Conservation (phyloP, 2,888 invertebrate species). For the Resseliella maxima region DNA sequence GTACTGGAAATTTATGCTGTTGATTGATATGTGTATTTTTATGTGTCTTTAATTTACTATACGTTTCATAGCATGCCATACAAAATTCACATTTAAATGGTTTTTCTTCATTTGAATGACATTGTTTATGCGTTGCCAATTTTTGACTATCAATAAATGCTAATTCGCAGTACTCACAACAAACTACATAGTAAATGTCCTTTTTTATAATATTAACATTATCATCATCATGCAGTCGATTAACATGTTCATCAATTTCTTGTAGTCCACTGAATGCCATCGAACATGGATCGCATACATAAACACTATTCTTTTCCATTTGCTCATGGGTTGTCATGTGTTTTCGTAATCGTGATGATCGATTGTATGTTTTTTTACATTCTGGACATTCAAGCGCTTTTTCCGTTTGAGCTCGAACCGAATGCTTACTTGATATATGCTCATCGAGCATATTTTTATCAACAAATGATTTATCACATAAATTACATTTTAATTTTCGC, state of each 20-base stretch:
- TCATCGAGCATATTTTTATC: conserved; percentile 39
- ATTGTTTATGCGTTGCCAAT: neutral
- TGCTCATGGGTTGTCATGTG: conserved; percentile 38
- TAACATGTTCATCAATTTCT: conserved; percentile 1
- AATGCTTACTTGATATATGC: conserved; percentile 18
- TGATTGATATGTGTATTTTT: neutral
- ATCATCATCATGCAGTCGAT: neutral
- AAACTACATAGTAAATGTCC: neutral
- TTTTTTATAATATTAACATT: neutral
- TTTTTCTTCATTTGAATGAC: conserved; percentile 13
- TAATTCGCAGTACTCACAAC: conserved; percentile 46
- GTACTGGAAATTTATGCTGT: neutral
- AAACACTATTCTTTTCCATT: neutral
- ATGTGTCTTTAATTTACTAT: conserved; percentile 30
- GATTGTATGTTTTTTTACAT: conserved; percentile 28
- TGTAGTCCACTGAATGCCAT: neutral
- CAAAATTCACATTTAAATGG: conserved; percentile 40
- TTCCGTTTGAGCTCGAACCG: neutral
- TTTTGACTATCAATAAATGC: conserved; percentile 4
- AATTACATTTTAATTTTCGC: neutral
- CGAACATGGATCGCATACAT: conserved; percentile 21
- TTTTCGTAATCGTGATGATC: conserved; percentile 25
- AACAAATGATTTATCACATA: conserved; percentile 30
- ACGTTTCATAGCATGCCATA: conserved; percentile 16
- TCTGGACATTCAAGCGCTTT: conserved; percentile 9